A percentile compares a stretch with the other conserved stretches of the same genome.
Conservation (phyloP, 92 coral and sea anemone species). For the Porites cylindrica region DNA sequence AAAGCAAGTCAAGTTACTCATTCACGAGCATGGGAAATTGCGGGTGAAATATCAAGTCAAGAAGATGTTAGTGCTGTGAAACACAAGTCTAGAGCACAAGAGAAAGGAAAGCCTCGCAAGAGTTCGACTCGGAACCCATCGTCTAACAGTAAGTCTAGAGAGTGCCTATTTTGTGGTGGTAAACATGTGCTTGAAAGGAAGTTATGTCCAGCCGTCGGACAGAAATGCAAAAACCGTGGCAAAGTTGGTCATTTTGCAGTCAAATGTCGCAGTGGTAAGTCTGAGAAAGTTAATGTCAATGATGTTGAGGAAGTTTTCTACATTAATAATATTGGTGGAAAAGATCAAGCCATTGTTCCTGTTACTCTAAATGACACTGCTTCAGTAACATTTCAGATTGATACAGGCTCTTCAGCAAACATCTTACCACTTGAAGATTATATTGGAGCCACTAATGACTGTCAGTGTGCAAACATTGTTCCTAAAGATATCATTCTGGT, state of each 20-base stretch:
- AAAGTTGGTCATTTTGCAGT: too few relatives aligned
- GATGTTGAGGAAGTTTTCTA: too few relatives aligned
- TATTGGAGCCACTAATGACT: slow-evolving; percentile 1
- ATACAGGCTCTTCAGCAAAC: neutral
- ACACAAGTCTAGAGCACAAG: neutral
- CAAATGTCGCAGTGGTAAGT: too few relatives aligned
- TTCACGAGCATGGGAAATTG: slow-evolving; percentile 42
- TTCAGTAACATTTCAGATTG: neutral
- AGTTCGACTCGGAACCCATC: slow-evolving; percentile 6
- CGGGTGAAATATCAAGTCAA: slow-evolving; percentile 2
- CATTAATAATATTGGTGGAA: too few relatives aligned
- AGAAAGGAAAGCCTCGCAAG: slow-evolving; percentile 25
- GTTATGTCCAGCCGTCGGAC: too few relatives aligned
- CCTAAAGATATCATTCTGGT: slow-evolving; percentile 45
- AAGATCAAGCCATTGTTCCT: too few relatives aligned
- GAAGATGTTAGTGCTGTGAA: slow-evolving; percentile 8
- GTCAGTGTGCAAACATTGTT: neutral
- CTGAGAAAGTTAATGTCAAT: too few relatives aligned
- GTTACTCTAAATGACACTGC: too few relatives aligned
- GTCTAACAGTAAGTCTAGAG: slow-evolving; percentile 34
- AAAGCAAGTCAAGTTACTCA: too few relatives aligned
- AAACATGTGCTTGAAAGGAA: too few relatives aligned
- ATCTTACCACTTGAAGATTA: slow-evolving; percentile 29
- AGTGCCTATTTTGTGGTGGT: slow-evolving; percentile 18
- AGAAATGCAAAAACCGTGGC: too few relatives aligned